A percentile compares a stretch with the other conserved stretches of the same genome.
Evolutionary conservation across 2,113 vertebrate genomes (phyloP).

Genomic region (Podocnemis expansa): DNA sequence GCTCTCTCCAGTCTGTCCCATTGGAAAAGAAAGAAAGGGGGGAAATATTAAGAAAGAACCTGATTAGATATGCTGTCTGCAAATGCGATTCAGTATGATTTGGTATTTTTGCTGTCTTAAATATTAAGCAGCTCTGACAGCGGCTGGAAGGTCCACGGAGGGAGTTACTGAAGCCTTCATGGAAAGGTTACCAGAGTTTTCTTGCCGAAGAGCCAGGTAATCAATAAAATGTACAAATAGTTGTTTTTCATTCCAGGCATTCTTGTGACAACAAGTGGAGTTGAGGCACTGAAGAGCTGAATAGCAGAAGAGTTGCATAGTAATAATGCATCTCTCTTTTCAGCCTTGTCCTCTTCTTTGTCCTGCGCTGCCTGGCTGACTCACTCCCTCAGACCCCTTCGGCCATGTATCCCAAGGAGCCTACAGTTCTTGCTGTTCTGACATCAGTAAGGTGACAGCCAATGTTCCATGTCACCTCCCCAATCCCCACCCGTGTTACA

Average conservation of each 20-base stretch:
- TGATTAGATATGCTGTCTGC: neutral
- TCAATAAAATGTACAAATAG: neutral
- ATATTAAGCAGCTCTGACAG: neutral
- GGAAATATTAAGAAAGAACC: neutral
- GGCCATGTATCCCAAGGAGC: neutral
- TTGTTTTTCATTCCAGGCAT: neutral
- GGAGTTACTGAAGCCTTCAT: neutral
- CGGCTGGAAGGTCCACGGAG: neutral
- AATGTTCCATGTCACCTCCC: rapidly evolving
- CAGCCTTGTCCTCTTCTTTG: neutral
- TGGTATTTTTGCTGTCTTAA: neutral
- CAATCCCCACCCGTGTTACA: rapidly evolving
- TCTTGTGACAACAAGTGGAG: neutral
- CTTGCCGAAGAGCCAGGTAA: neutral
- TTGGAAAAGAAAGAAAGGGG: neutral
- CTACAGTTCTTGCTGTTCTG: neutral
- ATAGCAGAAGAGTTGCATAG: neutral
- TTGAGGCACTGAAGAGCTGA: rapidly evolving
- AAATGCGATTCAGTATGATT: neutral
- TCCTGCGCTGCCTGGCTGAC: neutral
- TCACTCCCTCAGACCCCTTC: neutral
- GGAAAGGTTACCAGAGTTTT: conserved; percentile 22
- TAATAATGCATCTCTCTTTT: neutral
- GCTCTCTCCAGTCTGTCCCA: neutral
- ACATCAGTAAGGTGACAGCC: neutral